Conservation (phyloP, 1,140 invertebrate species). For the Drosophila rufa region DNA sequence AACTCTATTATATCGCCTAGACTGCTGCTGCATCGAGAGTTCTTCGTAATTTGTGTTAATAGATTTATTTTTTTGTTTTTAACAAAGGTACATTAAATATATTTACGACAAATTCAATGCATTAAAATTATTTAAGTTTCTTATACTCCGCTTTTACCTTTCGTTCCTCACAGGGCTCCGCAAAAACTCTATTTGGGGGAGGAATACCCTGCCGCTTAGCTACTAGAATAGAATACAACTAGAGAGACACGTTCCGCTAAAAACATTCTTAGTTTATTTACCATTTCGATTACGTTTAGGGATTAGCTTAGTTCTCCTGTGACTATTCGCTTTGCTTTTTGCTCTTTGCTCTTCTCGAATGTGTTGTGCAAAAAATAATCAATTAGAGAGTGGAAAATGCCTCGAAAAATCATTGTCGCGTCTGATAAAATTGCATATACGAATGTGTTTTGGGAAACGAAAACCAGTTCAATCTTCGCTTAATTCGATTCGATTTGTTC, state of each 20-base stretch:
- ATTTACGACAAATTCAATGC: conserved; percentile 83
- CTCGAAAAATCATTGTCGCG: conserved; percentile 30
- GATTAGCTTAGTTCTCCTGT: conserved; percentile 63
- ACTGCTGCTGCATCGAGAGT: conserved; percentile 40
- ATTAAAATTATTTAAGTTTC: conserved; percentile 80
- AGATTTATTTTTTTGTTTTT: conserved; percentile 79
- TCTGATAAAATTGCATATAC: conserved; percentile 38
- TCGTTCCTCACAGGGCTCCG: conserved; percentile 36
- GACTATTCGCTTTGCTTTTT: conserved; percentile 12
- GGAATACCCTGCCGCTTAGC: conserved; percentile 63
- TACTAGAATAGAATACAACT: conserved; percentile 75
- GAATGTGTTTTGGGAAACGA: conserved; percentile 32
- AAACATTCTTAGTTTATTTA: conserved; percentile 75
- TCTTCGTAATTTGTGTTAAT: conserved; percentile 63
- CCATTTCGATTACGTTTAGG: conserved; percentile 49
- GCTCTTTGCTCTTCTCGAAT: conserved; percentile 29
- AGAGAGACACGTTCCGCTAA: conserved; percentile 76
- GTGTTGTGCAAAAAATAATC: conserved; percentile 49
- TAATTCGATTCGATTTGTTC: conserved; percentile 54
- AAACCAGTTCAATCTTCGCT: conserved; percentile 33
- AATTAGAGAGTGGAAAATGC: conserved; percentile 40
- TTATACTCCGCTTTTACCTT: conserved; percentile 33
- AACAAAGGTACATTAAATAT: conserved; percentile 85
- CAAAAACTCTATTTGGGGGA: conserved; percentile 11
- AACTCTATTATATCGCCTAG: conserved; percentile 38